Conservation (phyloP, 2,888 invertebrate genomes). For the Diarsia rubi region DNA sequence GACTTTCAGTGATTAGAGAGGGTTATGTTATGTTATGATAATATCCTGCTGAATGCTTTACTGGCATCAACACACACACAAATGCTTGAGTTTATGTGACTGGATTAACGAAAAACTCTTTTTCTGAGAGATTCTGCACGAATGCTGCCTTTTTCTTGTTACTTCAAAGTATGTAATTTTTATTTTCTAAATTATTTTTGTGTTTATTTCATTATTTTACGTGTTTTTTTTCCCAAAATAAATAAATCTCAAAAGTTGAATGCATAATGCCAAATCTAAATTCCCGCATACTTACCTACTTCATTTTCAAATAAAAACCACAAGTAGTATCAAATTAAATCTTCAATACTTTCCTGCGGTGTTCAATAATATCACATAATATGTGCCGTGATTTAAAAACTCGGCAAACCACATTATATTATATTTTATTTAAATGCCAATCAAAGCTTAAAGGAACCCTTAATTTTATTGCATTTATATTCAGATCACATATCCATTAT, state of each 20-base stretch:
- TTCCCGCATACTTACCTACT: not conserved
- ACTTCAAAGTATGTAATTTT: no score
- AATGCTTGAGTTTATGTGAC: no score
- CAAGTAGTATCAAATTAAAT: not conserved
- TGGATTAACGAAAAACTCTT: no score
- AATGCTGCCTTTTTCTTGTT: no score
- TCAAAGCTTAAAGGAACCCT: conserved; percentile 31
- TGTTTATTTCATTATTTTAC: no score
- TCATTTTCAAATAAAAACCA: not conserved
- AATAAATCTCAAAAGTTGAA: not conserved
- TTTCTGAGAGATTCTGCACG: no score
- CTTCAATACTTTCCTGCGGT: not conserved
- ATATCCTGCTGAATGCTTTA: no score
- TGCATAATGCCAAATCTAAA: not conserved
- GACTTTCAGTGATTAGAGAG: not conserved
- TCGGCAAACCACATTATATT: not conserved
- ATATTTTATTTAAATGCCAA: conserved; percentile 28
- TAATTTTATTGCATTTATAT: conserved; percentile 49
- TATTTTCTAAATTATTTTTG: no score
- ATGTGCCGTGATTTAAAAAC: not conserved
- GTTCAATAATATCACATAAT: not conserved
- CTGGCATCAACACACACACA: no score
- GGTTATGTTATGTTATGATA: not conserved
- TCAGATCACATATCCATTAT: conserved; percentile 58
- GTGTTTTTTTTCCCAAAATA: no score